Conservation (phyloP, 2,797 vertebrate genomes). For the Buphagus erythrorhynchus region DNA sequence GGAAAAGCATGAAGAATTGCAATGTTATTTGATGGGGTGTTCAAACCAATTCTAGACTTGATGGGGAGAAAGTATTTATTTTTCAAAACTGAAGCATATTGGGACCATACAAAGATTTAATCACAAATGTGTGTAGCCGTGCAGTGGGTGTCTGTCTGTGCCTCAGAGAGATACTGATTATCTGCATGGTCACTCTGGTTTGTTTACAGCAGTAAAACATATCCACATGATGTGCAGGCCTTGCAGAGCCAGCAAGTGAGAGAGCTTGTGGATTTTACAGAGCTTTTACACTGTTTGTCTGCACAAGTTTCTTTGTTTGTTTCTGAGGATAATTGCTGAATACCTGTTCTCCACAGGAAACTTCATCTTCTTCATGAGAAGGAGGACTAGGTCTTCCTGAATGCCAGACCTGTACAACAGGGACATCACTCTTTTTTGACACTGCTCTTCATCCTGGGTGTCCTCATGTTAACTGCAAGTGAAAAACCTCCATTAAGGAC, state of each 20-base stretch:
- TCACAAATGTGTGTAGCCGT: neutral
- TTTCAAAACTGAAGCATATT: neutral
- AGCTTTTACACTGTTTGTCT: neutral
- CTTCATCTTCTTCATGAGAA: neutral
- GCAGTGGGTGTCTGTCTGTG: neutral
- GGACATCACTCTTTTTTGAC: neutral
- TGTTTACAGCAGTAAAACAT: neutral
- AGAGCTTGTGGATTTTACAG: neutral
- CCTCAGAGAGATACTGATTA: neutral
- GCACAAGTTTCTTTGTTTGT: neutral
- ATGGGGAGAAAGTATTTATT: neutral
- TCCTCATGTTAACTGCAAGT: neutral
- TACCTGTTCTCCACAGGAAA: neutral
- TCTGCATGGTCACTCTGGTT: rapidly evolving
- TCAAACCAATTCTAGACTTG: neutral
- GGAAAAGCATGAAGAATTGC: neutral
- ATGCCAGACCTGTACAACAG: neutral
- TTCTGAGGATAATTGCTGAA: neutral
- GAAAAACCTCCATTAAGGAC: neutral
- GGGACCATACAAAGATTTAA: neutral
- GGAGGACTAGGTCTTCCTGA: neutral
- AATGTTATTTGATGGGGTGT: neutral
- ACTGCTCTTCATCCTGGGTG: neutral
- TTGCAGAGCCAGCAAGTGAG: neutral
- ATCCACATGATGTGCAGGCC: neutral